Percentiles rank a stretch among this genome's conserved stretches.
These are phyloP conservation scores for Lingula anatina DNA, from an alignment of 2,888 invertebrate species.

Conservation along the genomic window DNA sequence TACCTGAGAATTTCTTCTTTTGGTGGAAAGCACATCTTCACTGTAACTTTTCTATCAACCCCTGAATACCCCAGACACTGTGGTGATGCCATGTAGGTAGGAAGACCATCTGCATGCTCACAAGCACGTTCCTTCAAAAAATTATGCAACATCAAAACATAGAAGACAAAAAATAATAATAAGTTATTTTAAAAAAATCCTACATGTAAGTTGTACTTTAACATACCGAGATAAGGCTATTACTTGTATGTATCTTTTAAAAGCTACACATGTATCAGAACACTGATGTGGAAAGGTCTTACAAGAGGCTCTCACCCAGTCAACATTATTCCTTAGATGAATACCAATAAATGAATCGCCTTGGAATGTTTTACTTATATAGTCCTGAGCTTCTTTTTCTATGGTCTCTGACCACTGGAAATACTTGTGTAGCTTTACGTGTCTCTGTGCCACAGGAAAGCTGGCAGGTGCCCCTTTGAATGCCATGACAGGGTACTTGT, in stretches of 20 bases:
- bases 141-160: background rate
- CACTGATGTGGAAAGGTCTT: no score
- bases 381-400: constrained; percentile 24
- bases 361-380: constrained; percentile 30
- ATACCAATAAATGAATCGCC: constrained; percentile 70
- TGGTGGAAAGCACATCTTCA: constrained; percentile 40
- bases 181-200: background rate
- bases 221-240: no score
- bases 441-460: constrained; percentile 34
- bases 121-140: constrained; percentile 37
- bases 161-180: background rate
- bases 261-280: no score
- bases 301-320: constrained; percentile 79
- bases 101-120: constrained; percentile 17
- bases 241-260: no score
- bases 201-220: background rate
- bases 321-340: constrained; percentile 90
- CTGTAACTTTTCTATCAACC: constrained; percentile 19
- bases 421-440: constrained; percentile 36
- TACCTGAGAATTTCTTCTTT: constrained; percentile 32
- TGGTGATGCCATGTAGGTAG: constrained; percentile 43
- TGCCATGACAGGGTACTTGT: constrained; percentile 46
- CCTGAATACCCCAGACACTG: constrained; percentile 38
- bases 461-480: constrained; percentile 47
- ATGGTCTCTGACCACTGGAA: constrained; percentile 40